Conservation (phyloP, 2,888 invertebrate genomes). For the Macropis europaea region DNA sequence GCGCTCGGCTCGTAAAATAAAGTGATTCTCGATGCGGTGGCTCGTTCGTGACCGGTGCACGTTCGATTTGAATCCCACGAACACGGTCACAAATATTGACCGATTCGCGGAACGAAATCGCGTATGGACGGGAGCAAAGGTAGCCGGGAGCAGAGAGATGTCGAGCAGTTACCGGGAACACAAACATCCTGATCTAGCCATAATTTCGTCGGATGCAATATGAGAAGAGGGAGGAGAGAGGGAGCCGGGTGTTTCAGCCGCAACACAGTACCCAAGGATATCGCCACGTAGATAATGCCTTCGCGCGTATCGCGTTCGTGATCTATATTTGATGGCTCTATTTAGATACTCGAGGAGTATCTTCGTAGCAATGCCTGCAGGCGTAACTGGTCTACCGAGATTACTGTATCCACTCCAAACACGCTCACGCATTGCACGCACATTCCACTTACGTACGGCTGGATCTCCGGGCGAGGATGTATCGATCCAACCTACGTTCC, state of each 20-base stretch:
- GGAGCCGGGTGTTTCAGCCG: slow-evolving; percentile 9
- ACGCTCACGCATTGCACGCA: slow-evolving; percentile 32
- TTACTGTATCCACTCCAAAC: slow-evolving; percentile 31
- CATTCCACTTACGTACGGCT: slow-evolving; percentile 24
- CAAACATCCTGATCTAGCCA: background rate
- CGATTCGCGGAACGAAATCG: background rate
- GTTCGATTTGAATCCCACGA: too few relatives aligned
- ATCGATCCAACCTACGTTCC: slow-evolving; percentile 41
- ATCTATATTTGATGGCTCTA: slow-evolving; percentile 71
- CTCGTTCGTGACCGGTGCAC: too few relatives aligned
- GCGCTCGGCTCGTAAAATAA: too few relatives aligned
- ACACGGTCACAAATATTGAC: background rate
- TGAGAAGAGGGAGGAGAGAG: too few relatives aligned
- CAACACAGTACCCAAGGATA: slow-evolving; percentile 36
- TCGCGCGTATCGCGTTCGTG: slow-evolving; percentile 61
- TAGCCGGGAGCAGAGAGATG: background rate
- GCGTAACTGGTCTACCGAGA: slow-evolving; percentile 38
- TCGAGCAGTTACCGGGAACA: background rate
- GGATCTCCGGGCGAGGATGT: slow-evolving; percentile 18
- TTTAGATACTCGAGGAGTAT: slow-evolving; percentile 65
- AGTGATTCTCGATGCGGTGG: too few relatives aligned
- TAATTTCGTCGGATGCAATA: slow-evolving; percentile 35
- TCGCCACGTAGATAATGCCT: slow-evolving; percentile 62
- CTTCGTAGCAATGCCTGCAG: slow-evolving; percentile 44
- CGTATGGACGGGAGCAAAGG: background rate